Evolutionary conservation across 2,797 vertebrate genomes (phyloP).

Genomic region (Catostomus latipinnis): DNA sequence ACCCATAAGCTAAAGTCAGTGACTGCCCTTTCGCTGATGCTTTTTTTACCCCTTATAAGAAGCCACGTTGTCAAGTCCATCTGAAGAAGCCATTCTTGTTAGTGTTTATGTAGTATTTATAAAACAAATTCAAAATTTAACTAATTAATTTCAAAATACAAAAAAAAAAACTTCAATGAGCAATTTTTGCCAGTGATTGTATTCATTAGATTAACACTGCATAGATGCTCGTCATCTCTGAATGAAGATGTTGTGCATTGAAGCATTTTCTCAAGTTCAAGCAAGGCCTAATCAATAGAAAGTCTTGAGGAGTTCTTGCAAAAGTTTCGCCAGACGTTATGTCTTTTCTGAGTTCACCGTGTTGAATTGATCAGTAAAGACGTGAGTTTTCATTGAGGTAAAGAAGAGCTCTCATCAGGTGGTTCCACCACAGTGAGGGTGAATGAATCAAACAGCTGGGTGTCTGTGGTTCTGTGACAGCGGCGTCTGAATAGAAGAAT

Average conservation of each 20-base stretch:
- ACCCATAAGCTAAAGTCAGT: not conserved
- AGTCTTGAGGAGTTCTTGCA: not conserved
- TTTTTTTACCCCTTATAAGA: not conserved
- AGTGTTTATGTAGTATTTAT: no score
- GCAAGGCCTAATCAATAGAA: not conserved
- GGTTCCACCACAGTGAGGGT: not conserved
- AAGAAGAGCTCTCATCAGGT: constrained; percentile 25
- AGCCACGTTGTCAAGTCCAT: no score
- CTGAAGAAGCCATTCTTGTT: no score
- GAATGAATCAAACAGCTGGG: constrained; percentile 15
- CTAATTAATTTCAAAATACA: no score
- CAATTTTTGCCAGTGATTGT: no score
- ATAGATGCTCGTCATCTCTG: not conserved
- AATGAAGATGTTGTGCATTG: not conserved
- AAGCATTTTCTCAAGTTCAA: not conserved
- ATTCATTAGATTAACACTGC: no score
- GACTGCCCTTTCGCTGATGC: not conserved
- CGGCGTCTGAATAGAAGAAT: constrained; percentile 6
- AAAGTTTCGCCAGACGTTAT: not conserved
- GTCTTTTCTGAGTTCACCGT: not conserved
- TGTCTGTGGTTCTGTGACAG: not conserved
- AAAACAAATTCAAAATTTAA: no score
- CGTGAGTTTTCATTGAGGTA: constrained; percentile 22
- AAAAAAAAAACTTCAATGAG: no score
- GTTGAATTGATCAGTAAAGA: constrained; percentile 14